Conservation (phyloP, 2,888 invertebrate genomes). For the Chydorus sphaericus region DNA sequence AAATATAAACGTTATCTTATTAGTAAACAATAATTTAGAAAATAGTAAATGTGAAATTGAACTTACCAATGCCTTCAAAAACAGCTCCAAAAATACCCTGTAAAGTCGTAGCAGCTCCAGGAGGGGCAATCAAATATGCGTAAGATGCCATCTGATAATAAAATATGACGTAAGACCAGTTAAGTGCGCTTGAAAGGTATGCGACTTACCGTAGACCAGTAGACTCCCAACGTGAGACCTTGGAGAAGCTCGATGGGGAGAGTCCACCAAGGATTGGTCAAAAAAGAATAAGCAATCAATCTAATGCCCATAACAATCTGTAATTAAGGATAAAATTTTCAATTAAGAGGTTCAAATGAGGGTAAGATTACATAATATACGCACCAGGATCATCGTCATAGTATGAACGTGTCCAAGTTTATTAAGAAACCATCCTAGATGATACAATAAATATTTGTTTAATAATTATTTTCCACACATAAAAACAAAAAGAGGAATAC, state of each 20-base stretch:
- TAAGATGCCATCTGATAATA: conserved; percentile 57
- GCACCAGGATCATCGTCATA: conserved; percentile 65
- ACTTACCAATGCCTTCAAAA: conserved; percentile 14
- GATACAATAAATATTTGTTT: background rate
- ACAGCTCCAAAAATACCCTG: conserved; percentile 37
- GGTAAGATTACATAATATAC: too few species aligned
- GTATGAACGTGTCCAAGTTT: conserved; percentile 65
- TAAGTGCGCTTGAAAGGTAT: too few species aligned
- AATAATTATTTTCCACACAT: background rate
- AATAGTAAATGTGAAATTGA: background rate
- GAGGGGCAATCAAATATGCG: conserved; percentile 65
- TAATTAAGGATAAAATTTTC: too few species aligned
- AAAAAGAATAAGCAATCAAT: conserved; percentile 62
- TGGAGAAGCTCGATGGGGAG: conserved; percentile 73
- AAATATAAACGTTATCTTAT: conserved; percentile 15
- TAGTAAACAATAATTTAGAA: background rate
- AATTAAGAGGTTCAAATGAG: too few species aligned
- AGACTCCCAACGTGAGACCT: conserved; percentile 33
- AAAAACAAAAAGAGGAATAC: conserved; percentile 12
- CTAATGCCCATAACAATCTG: conserved; percentile 67
- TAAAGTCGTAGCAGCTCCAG: conserved; percentile 75
- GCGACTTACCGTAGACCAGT: conserved; percentile 36
- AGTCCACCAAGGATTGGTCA: conserved; percentile 67
- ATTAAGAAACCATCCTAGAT: conserved; percentile 51
- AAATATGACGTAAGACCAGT: too few species aligned